Evolutionary conservation across 2,888 invertebrate genomes (phyloP).

Genomic region (Xylocampa areola): DNA sequence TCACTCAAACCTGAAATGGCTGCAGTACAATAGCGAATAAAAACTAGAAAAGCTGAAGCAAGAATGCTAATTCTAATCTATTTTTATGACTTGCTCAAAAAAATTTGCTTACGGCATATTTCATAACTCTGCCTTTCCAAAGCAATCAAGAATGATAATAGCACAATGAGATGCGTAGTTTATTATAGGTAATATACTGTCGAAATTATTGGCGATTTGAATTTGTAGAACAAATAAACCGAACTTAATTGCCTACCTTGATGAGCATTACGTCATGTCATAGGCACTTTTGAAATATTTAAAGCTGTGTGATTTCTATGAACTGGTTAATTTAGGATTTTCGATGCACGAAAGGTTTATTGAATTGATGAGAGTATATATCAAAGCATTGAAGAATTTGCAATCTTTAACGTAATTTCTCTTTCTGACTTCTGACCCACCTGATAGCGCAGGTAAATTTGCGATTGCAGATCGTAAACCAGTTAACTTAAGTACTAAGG

Average conservation of each 20-base stretch:
- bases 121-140: conserved; percentile 33
- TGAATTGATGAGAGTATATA: no score
- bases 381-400: no score
- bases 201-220: conserved; percentile 21
- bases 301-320: no score
- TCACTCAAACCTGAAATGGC: conserved; percentile 21
- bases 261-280: not conserved
- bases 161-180: conserved; percentile 31
- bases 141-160: conserved; percentile 33
- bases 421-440: no score
- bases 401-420: no score
- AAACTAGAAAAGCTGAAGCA: conserved; percentile 33
- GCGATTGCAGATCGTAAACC: not conserved
- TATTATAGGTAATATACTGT: conserved; percentile 16
- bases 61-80: conserved; percentile 34
- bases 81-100: conserved; percentile 44
- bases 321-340: no score
- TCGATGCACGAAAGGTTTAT: no score
- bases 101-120: conserved; percentile 25
- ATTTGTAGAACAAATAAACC: conserved; percentile 5
- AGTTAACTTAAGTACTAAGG: not conserved
- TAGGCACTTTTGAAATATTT: no score
- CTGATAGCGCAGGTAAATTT: not conserved
- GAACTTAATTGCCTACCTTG: conserved; percentile 1
- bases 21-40: conserved; percentile 39